Evolutionary conservation across 2,888 invertebrate genomes (phyloP), one percentile per base, ranked within the genome.

Genomic region (Coelinius sp.): DNA sequence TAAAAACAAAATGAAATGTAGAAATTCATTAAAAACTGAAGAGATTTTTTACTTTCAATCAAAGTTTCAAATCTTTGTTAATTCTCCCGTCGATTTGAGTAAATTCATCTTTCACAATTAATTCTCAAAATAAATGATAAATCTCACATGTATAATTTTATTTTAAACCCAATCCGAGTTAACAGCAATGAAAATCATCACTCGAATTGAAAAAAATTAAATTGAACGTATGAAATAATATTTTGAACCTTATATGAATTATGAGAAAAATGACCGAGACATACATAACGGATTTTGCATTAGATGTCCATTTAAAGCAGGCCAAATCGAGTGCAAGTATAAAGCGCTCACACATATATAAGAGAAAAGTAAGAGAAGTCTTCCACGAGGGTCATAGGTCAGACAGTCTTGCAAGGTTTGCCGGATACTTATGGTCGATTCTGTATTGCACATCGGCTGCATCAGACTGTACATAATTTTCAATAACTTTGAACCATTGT

Each of bases 341-440:
- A 82, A 83, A 81, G 77, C 78, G 53, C 70, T 64, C 62, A 27
- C 52, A 63, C 53, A 52, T 41, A 62, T n/a, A 12, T 56, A 64
- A 56, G 52, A 69, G 79, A 82, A 78, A 80, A 83, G 78, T 78
- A 77, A 82, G 81, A 82, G 81, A 83, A 80, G 74, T 82, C 78
- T 65, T 69, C 76, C 77, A 24, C 63, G 41, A n/a, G 82, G 84
- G 85, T 85, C 85, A 84, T 77, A 79, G 85, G 84, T 85, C 82
- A 83, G 83, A 79, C 81, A 82, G 77, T 84, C 79, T 83, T 83
- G 83, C 84, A 84, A 79, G 83, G 82, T 81, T 80, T 80, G 79
- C 81, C 78, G 77, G 63, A 76, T 78, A 82, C 81, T 80, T 78
- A 78, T 77, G 82, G 80, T 77, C 82, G 83, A 83, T 82, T 80